These are phyloP conservation scores for Anthoscopus minutus DNA, from an alignment of 2,113 vertebrate species.

Conservation along the genomic window DNA sequence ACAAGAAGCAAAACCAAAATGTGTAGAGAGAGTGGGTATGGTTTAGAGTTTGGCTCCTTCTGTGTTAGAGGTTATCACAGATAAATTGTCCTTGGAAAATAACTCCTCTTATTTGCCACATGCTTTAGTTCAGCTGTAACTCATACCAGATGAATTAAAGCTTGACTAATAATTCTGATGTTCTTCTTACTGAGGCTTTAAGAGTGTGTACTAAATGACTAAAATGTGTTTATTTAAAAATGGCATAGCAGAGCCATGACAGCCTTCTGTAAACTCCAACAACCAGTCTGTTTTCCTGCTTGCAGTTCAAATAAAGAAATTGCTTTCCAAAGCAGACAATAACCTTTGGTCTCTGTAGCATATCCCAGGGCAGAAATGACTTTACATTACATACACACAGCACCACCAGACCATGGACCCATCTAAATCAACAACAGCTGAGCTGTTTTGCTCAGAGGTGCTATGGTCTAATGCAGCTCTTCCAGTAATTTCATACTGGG, in stretches of 20 bases:
- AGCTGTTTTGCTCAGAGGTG: background rate
- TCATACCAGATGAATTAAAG: conserved; percentile 32
- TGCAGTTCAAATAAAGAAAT: background rate
- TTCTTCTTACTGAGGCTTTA: conserved; percentile 4
- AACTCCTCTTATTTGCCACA: background rate
- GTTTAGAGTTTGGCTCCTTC: background rate
- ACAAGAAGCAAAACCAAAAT: background rate
- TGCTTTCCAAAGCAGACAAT: conserved; percentile 15
- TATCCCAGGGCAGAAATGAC: conserved; percentile 1
- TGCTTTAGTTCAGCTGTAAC: conserved; percentile 2
- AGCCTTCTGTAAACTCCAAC: background rate
- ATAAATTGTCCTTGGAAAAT: conserved; percentile 16
- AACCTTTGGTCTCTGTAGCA: conserved; percentile 8
- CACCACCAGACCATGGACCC: background rate
- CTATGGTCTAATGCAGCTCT: background rate
- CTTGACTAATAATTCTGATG: conserved; percentile 6
- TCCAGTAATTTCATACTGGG: background rate
- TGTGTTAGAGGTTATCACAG: conserved; percentile 26
- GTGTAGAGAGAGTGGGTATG: background rate
- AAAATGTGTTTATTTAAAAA: conserved; percentile 51
- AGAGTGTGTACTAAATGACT: conserved; percentile 37
- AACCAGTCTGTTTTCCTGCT: background rate
- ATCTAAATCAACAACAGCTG: background rate
- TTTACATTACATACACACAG: background rate
- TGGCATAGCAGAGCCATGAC: conserved; percentile 22